Base-by-base conservation (phyloP, 2,797 vertebrate genomes). In the Enteromius paludinosus region DNA sequence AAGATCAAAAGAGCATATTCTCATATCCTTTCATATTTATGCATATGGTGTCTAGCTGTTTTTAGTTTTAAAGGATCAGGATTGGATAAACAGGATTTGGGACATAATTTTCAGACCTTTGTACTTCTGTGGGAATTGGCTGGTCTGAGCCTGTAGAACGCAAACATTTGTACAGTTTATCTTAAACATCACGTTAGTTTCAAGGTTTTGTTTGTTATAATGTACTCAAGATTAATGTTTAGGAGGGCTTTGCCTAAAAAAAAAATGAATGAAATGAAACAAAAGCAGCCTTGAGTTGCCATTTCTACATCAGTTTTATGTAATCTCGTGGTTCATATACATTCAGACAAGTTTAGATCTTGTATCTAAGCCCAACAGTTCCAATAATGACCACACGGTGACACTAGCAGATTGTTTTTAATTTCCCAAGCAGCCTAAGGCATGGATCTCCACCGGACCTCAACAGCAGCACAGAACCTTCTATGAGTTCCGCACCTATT, bases 401-500 rank as follows among this genome's bases (percentile, higher is more conserved):
- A 76, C 84, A 85, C 59, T 78, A 68, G 49, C 62, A 20, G 68
- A 45, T 28, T 74, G 18, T 66, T 79, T 79, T 73, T n/a, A 84
- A 28, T 82, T 17, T 49, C 17, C 56, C 1, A 11, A 71, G 76
- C 90, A 93, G 90, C 83, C 85, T 11, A 28, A 38, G 2, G 92
- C 54, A 0, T 64, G 2, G 0, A 70, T 92, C 18, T 88, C 88
- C 2, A 89, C 89, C 0, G 89, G 87, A 0, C 79, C 88, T 0
- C 93, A 91, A 73, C 92, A 93, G 72, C 20, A 90, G 79, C 69
- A 91, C 0, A 52, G 12, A 35, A 92, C 92, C 15, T 94, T 98
- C 70, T 99, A 97, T 3, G 97, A 99, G 93, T 94, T 99, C 47
- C 95, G 96, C 20, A 97, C 94, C 0, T 97, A 99, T 1, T 84